A percentile compares a stretch with the other conserved stretches of the same genome.
Conservation (phyloP, 2,113 vertebrate genomes). For the Phrynosoma platyrhinos region DNA sequence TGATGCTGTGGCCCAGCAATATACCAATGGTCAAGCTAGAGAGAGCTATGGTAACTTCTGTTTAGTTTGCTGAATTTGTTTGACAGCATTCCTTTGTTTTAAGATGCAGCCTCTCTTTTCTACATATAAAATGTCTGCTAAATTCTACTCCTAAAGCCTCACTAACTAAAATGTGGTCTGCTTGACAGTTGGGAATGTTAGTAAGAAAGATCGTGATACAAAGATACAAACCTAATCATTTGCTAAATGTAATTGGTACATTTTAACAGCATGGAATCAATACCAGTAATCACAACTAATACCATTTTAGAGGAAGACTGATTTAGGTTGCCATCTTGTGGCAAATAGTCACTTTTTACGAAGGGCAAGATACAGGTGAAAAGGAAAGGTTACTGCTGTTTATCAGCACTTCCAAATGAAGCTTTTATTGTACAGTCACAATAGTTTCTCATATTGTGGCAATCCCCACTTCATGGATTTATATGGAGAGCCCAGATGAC, state of each 20-base stretch:
- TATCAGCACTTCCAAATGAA: neutral
- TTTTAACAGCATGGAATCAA: conserved; percentile 46
- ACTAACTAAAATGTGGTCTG: neutral
- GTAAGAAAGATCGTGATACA: neutral
- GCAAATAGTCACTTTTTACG: conserved; percentile 9
- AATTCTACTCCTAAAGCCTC: neutral
- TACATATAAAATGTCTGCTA: conserved; percentile 11
- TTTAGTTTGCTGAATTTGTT: neutral
- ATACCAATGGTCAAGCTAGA: too few relatives aligned
- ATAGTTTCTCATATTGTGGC: neutral
- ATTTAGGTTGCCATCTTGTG: conserved; percentile 74
- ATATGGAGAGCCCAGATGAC: neutral
- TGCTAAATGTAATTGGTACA: conserved; percentile 44
- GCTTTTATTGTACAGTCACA: neutral
- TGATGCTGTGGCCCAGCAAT: neutral
- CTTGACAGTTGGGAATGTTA: conserved; percentile 44
- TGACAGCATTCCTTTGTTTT: conserved; percentile 7
- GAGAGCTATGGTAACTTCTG: neutral
- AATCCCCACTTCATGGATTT: neutral
- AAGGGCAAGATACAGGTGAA: conserved; percentile 20
- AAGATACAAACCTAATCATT: conserved; percentile 28
- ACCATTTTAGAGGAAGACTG: conserved; percentile 41
- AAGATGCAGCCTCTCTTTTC: neutral
- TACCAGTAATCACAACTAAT: conserved; percentile 1
- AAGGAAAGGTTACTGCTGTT: neutral